Evolutionary conservation across 2,113 vertebrate genomes (phyloP), one percentile per base, ranked within the genome.

Genomic region (Heterotilapia buettikoferi): DNA sequence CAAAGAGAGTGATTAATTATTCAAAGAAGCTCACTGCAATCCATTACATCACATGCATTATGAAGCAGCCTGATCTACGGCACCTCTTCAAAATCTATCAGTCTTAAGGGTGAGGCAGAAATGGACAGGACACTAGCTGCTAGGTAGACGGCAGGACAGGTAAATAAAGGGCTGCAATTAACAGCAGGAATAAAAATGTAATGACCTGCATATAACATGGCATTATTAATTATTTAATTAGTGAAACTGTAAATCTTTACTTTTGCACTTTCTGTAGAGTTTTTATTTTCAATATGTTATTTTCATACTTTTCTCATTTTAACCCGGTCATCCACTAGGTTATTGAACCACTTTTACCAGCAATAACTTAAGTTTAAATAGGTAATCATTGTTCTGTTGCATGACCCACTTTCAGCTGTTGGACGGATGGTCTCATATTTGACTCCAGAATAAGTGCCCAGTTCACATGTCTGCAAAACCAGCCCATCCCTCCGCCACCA

Each of bases 1-100:
- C 95, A 96, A 96, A 96, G 93, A 95, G 94, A 88, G 84, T 84
- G 91, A 94, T 97, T 94, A 96, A 97, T 96, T 96, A 97, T 97
- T 97, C 88, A 97, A 78, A 80, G 33, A 87, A 85, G 73, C 92
- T 94, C 92, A 84, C 91, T 94, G 93, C 92, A 94, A 95, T 95
- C 96, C 96, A 97, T 96, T 96, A 96, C 94, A 96, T 90, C 89
- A 88, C 96, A 97, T 97, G 94, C 95, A 97, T 97, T 96, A 97
- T 97, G 93, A 92, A 97, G 91, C 82, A 96, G 94, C 57, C 81
- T 82, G 88, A 94, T 93, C 88, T 91, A 87, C 84, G 84, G 85
- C 84, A 31, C 47, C 54, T 92, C 90, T 90, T 92, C 47, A 84
- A 89, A 89, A 92, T 94, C 92, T 90, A 90, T 94, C 47, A 9